Evolutionary conservation across 2,113 vertebrate species (phyloP), one percentile per base, ranked within the genome.

Genomic region (Panthera tigris): DNA sequence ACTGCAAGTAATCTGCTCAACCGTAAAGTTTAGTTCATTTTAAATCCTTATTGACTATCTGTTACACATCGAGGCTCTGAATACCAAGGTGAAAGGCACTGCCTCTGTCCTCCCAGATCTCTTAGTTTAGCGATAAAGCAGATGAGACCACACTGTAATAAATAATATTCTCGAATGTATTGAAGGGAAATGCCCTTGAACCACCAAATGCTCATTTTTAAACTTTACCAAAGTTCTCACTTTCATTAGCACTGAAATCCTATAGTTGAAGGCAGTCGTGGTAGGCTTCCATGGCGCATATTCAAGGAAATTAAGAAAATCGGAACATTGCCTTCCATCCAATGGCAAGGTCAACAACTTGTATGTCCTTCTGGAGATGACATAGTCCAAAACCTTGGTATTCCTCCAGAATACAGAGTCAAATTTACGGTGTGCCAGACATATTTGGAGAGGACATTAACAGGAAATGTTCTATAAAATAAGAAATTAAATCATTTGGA

Each of bases 321-420:
- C 45, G 97, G 95, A 83, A 1, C 76, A 95, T 41, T 94, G 5
- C 68, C 79, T 98, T 91, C 97, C 80, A 83, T 69, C 94, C 94
- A 55, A 96, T 93, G 80, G 94, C 82, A 96, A 96, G 95, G 97
- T 98, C 97, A 96, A 10, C 13, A 63, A 74, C 57, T 63, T 96
- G 83, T 94, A 95, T 94, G 94, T 65, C 97, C 69, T 74, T 96
- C 91, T 98, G 81, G 78, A 92, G 94, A 98, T 97, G 98, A 97
- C 97, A 98, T 65, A 98, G 95, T 98, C 95, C 69, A 95, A 98
- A 98, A 92, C 80, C 88, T 98, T 98, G 95, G 95, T 45, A 97
- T 74, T 97, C 95, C 76, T 98, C 95, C 93, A 93, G 96, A 73
- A 89, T 39, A 57, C 25, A 96, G 95, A 95, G 21, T 71, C 87